Conservation (phyloP, 2,888 invertebrate species). For the Branchipolynoe longqiensis region DNA sequence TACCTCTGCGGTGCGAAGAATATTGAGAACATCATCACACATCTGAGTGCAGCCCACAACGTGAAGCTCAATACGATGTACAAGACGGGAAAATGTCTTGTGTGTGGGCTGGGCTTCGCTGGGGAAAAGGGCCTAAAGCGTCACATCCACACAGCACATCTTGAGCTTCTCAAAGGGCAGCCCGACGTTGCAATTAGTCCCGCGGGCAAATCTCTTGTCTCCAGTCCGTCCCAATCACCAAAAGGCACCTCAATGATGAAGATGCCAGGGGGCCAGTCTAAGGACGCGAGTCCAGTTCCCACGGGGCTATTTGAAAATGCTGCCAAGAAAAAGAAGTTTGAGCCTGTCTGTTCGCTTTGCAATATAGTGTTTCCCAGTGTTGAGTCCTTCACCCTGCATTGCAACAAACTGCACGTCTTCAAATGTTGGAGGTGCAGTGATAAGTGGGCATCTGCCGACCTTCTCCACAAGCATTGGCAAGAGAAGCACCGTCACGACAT, state of each 20-base stretch:
- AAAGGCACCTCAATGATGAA: conserved; percentile 17
- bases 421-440: conserved; percentile 58
- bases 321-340: conserved; percentile 50
- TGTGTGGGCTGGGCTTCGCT: conserved; percentile 73
- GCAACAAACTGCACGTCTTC: conserved; percentile 59
- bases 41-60: conserved; percentile 95
- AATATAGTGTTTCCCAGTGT: conserved; percentile 54
- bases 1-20: conserved; percentile 69
- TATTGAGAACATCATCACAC: conserved; percentile 90
- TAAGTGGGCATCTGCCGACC: conserved; percentile 53
- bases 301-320: conserved; percentile 59
- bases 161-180: conserved; percentile 73
- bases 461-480: conserved; percentile 56
- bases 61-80: conserved; percentile 88
- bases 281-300: conserved; percentile 21
- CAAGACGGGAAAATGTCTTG: conserved; percentile 73
- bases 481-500: conserved; percentile 50
- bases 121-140: conserved; percentile 61
- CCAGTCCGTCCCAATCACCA: background rate
- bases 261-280: background rate
- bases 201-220: background rate
- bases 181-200: conserved; percentile 71
- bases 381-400: conserved; percentile 57
- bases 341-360: conserved; percentile 57
- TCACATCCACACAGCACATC: conserved; percentile 66